These are phyloP conservation scores for Daktulosphaira vitifoliae DNA, from an alignment of 1,140 invertebrate species.

Conservation along the genomic window DNA sequence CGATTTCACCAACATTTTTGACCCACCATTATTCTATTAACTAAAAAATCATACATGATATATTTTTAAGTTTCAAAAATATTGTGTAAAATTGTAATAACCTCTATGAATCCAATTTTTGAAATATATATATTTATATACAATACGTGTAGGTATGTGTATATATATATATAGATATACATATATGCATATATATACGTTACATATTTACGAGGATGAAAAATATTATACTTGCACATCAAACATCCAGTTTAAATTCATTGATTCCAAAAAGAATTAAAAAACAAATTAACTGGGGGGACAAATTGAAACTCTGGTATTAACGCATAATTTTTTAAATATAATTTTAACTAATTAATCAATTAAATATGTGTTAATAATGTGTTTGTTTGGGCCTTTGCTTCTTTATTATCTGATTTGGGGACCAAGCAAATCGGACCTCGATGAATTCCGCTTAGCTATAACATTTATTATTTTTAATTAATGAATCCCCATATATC, in stretches of 20 bases:
- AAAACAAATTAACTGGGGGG: slow-evolving; percentile 4
- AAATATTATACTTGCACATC: neutral
- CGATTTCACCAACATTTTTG: slow-evolving; percentile 32
- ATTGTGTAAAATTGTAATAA: slow-evolving; percentile 8
- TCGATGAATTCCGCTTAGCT: slow-evolving; percentile 32
- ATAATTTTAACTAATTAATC: slow-evolving; percentile 28
- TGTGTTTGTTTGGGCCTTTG: slow-evolving; percentile 30
- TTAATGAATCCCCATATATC: slow-evolving; percentile 26
- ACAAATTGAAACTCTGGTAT: slow-evolving; percentile 7
- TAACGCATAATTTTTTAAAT: slow-evolving; percentile 19
- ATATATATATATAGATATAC: too few relatives aligned
- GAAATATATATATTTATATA: neutral
- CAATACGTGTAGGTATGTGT: too few relatives aligned
- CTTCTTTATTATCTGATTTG: slow-evolving; percentile 23
- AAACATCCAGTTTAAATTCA: slow-evolving; percentile 10
- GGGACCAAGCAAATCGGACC: slow-evolving; percentile 30
- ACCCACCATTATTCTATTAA: slow-evolving; percentile 31
- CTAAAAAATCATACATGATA: slow-evolving; percentile 30
- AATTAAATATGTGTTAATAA: slow-evolving; percentile 25
- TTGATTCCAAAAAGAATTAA: slow-evolving; percentile 2
- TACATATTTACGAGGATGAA: neutral
- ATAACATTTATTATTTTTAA: slow-evolving; percentile 25
- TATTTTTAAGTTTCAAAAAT: slow-evolving; percentile 26
- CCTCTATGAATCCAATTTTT: slow-evolving; percentile 17
- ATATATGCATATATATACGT: too few relatives aligned